Percentiles rank a stretch among this genome's conserved stretches.
These are phyloP conservation scores for Brachyptera risi DNA, from an alignment of 2,888 invertebrate genomes.

Conservation along the genomic window DNA sequence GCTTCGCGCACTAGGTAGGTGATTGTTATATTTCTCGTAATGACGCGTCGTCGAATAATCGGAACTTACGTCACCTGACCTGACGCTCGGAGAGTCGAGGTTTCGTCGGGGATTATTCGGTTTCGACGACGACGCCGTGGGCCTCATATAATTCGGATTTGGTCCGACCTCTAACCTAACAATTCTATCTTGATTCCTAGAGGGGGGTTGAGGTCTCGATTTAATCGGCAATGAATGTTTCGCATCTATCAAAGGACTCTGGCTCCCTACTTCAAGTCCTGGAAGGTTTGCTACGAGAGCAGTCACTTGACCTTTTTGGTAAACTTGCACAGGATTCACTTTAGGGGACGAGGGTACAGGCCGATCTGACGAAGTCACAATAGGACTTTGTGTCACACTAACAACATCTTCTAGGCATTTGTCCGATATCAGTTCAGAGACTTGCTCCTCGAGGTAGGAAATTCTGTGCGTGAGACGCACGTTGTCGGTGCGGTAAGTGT, in stretches of 20 bases:
- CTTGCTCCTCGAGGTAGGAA: constrained; percentile 86
- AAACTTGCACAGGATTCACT: constrained; percentile 46
- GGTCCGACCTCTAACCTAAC: not conserved
- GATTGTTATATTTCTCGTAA: constrained; percentile 35
- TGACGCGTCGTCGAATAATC: constrained; percentile 50
- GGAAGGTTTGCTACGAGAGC: constrained; percentile 53
- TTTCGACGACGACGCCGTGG: too few species aligned
- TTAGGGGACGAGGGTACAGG: constrained; percentile 2
- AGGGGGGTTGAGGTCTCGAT: constrained; percentile 27
- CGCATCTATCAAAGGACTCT: constrained; percentile 33
- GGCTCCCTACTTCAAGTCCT: constrained; percentile 46
- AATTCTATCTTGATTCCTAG: constrained; percentile 37
- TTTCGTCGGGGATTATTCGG: not conserved
- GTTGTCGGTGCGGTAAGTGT: constrained; percentile 67
- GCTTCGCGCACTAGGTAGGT: constrained; percentile 29
- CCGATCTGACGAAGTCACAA: constrained; percentile 12
- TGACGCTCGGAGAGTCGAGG: constrained; percentile 39
- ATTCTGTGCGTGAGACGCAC: constrained; percentile 81
- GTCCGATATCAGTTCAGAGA: constrained; percentile 48
- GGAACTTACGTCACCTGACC: constrained; percentile 50
- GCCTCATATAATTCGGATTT: too few species aligned
- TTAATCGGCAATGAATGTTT: not conserved
- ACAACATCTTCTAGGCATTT: not conserved
- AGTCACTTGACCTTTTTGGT: constrained; percentile 76
- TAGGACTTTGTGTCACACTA: constrained; percentile 12